Evolutionary conservation across 2,797 vertebrate genomes (phyloP).

Genomic region (Anabas testudineus): DNA sequence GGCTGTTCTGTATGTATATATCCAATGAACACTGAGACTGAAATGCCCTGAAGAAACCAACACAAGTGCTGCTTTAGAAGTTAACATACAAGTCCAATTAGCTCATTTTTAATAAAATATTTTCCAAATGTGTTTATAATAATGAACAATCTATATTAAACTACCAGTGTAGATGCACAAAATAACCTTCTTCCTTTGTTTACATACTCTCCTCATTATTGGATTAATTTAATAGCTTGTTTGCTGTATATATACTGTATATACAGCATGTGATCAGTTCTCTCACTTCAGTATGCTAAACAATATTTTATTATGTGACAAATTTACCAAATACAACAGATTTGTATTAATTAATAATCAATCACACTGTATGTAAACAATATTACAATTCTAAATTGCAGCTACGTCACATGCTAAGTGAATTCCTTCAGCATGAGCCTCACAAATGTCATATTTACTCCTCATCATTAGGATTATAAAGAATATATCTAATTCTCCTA

Average conservation of each 20-base stretch:
- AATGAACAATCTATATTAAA: background rate
- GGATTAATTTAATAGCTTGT: background rate
- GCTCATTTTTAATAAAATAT: background rate
- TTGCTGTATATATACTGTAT: no score
- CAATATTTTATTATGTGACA: no score
- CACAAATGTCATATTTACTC: no score
- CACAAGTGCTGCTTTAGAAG: background rate
- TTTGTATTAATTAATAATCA: no score
- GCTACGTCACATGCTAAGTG: no score
- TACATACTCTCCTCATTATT: background rate
- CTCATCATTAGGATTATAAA: background rate
- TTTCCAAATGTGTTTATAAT: background rate
- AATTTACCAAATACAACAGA: no score
- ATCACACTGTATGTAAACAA: no score
- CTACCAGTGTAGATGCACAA: background rate
- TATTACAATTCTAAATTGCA: no score
- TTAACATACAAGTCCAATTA: background rate
- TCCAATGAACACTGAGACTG: background rate
- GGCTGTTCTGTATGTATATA: background rate
- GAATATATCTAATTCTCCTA: background rate
- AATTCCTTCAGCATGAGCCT: no score
- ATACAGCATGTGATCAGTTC: no score
- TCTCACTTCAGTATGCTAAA: no score
- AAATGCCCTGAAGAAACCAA: background rate
- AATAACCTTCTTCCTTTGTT: background rate